A percentile compares a stretch with the other conserved stretches of the same genome.
These are phyloP conservation scores for Oppia nitens DNA, from an alignment of 1,140 invertebrate genomes.

Conservation along the genomic window DNA sequence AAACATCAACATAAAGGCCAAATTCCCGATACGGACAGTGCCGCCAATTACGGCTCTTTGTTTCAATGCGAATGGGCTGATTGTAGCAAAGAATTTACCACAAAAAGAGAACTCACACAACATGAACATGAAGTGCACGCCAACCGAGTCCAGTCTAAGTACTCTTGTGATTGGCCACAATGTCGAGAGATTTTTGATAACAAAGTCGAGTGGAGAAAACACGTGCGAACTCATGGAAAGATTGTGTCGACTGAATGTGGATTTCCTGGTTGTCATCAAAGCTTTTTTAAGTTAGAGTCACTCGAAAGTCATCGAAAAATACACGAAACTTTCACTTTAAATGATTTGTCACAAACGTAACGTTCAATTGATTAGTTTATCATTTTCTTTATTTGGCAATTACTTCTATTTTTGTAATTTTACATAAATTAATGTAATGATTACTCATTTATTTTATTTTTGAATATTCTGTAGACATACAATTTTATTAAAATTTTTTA, in stretches of 20 bases:
- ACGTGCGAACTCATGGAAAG: background rate
- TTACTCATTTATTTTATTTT: no score
- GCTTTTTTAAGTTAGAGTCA: background rate
- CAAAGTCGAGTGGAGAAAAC: background rate
- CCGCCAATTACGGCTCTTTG: background rate
- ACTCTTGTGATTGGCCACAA: background rate
- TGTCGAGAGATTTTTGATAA: background rate
- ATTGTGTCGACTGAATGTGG: background rate
- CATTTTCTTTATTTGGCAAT: no score
- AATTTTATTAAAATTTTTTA: no score
- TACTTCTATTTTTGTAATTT: no score
- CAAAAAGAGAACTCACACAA: background rate
- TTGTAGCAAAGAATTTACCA: background rate
- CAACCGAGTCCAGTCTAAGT: background rate
- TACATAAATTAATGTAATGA: no score
- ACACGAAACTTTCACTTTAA: background rate
- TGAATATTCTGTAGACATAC: no score
- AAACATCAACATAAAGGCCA: background rate
- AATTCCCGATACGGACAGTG: background rate
- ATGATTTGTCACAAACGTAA: background rate
- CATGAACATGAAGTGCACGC: background rate
- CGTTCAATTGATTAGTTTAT: no score
- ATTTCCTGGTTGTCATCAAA: background rate
- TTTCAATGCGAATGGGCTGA: background rate
- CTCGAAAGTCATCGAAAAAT: background rate